phyloP scores from a whole-genome alignment of 2,888 invertebrate species.

The Graphium colonna region DNA sequence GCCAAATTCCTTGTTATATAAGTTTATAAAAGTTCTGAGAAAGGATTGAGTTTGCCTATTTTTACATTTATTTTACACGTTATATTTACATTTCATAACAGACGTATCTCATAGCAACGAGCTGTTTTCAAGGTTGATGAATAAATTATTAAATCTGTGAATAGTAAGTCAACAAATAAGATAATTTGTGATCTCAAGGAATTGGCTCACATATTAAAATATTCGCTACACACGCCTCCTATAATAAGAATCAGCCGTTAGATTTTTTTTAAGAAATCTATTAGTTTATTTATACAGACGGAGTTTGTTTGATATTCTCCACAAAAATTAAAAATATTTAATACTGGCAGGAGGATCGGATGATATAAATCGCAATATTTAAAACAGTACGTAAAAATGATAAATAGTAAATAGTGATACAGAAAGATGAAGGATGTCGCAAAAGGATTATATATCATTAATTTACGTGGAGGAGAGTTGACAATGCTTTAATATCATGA shows the following conservation, averaged over 20 bases:
- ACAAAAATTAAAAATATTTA: no score
- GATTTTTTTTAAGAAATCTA: no score
- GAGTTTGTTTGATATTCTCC: no score
- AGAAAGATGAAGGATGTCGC: no score
- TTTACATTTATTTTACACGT: conserved; percentile 35
- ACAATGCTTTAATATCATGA: no score
- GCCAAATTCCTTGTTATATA: background rate
- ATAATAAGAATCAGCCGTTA: background rate
- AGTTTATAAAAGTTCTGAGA: conserved; percentile 1
- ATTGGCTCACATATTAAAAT: conserved; percentile 18
- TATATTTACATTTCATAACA: conserved; percentile 52
- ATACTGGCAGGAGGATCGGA: no score
- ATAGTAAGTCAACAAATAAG: conserved; percentile 56
- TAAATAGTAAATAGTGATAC: no score
- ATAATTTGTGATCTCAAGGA: conserved; percentile 46
- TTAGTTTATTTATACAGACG: no score
- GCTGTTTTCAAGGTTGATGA: conserved; percentile 59
- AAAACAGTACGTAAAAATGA: no score
- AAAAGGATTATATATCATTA: no score
- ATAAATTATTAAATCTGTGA: conserved; percentile 57
- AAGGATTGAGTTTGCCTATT: conserved; percentile 18
- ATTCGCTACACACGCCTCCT: background rate
- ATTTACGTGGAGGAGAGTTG: no score
- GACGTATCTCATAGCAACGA: conserved; percentile 59
- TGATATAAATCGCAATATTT: no score